Base-by-base conservation (phyloP, 2,888 invertebrate genomes). In the Flexamia atlantica region DNA sequence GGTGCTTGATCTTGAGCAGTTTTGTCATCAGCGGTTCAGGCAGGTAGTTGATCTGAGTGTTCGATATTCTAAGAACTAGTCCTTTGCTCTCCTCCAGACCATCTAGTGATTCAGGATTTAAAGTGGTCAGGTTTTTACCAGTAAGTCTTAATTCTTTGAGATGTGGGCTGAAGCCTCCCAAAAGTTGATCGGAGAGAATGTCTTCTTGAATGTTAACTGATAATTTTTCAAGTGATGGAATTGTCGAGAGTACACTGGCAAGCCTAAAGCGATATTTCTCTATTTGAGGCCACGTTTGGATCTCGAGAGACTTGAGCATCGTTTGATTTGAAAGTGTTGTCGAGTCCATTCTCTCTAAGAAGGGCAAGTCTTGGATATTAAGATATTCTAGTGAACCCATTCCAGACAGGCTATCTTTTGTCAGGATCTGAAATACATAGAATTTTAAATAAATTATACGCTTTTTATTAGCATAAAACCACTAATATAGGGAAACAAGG, bases 101-200 rank as follows among this genome's bases (percentile, higher is more conserved):
- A 42, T 79, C 72, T 25, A 84, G 28, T 30, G 81, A 68, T 40
- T 80, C 84, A 40, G 79, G 46, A 10, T 53, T 40, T 14, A 84
- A 70, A 12, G n/a, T 36, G 7, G 70, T 70, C 57, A 84, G 30
- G 40, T 81, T 84, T 36, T 46, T 40, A 5, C 84, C 84, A 83
- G 94, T 95, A 85, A 98, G 94, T 89, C 96, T 96, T 70, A 98
- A 90, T 88, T 95, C 94, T 84, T 95, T 93, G 64, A 97, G 92
- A 89, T 97, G 87, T 60, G 94, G 94, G 74, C 95, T 95, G 86
- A 96, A 95, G 46, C 95, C 92, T 87, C 96, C 94, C 85, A 94
- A 93, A 84, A 97, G 91, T 89, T 97, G 97, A 85, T 95, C 93
- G 32, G 94, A 83, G 87, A 97, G 92, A 53, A 92, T 91, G 25